These are phyloP conservation scores for Cuculus canorus DNA, from an alignment of 2,797 vertebrate genomes.

Conservation along the genomic window DNA sequence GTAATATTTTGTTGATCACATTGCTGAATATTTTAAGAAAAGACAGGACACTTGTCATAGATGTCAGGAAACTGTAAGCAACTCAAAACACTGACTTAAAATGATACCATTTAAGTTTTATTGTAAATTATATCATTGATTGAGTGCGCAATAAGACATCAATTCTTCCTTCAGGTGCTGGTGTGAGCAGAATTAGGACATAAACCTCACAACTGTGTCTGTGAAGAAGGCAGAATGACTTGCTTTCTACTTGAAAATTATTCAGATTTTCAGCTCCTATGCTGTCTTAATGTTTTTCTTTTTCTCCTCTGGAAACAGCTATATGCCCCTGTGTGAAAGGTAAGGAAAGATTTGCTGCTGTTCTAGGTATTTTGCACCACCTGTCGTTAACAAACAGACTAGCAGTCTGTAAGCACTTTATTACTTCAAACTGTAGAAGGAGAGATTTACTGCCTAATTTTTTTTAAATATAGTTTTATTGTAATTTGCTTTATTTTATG, in stretches of 20 bases:
- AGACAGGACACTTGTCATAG: background rate
- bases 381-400: background rate
- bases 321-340: background rate
- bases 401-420: background rate
- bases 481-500: slow-evolving; percentile 49
- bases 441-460: background rate
- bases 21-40: background rate
- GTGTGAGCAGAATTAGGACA: slow-evolving; percentile 7
- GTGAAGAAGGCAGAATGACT: background rate
- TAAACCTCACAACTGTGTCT: background rate
- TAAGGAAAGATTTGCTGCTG: background rate
- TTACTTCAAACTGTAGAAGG: background rate
- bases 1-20: background rate
- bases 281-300: background rate
- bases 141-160: background rate
- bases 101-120: slow-evolving; percentile 11
- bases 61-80: background rate
- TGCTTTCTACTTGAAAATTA: background rate
- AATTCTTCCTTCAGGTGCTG: background rate
- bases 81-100: slow-evolving; percentile 1
- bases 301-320: background rate
- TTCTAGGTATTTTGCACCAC: background rate
- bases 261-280: background rate
- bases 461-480: background rate
- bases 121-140: slow-evolving; percentile 16